A percentile compares a stretch with the other conserved stretches of the same genome.
phyloP scores from a whole-genome alignment of 2,797 vertebrate genomes.

The Cynodonichthys magdalenae region DNA sequence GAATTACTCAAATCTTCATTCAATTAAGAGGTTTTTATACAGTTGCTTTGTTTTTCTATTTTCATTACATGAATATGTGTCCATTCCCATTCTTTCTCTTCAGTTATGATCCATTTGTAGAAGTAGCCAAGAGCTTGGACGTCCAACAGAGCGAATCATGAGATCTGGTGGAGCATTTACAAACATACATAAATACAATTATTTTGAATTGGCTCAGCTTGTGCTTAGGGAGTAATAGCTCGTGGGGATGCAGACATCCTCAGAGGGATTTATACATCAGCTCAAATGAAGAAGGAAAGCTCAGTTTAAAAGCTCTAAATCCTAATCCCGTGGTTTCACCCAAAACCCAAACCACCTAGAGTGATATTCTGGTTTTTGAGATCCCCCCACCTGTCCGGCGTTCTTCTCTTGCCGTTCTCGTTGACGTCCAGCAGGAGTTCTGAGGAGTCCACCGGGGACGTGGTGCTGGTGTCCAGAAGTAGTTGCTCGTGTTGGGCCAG shows the following conservation, averaged over 20 bases:
- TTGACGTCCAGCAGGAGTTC: conserved; percentile 92
- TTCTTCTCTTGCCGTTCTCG: conserved; percentile 87
- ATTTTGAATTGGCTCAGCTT: conserved; percentile 56
- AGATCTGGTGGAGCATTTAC: conserved; percentile 55
- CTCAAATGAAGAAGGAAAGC: conserved; percentile 31
- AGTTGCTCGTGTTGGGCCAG: conserved; percentile 97
- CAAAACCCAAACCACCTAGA: not conserved
- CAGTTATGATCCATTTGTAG: conserved; percentile 71
- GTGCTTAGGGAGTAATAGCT: conserved; percentile 26
- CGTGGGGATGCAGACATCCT: conserved; percentile 37
- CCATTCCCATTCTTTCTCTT: conserved; percentile 37
- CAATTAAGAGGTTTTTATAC: conserved; percentile 8
- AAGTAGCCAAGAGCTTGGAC: conserved; percentile 43
- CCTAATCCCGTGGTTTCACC: too few relatives aligned
- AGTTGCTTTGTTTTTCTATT: conserved; percentile 8
- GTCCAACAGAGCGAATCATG: conserved; percentile 62
- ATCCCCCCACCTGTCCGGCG: conserved; percentile 72
- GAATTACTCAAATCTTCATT: not conserved
- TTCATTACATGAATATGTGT: conserved; percentile 8
- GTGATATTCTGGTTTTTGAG: not conserved
- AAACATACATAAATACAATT: conserved; percentile 40
- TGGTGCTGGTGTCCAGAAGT: conserved; percentile 92
- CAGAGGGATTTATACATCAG: conserved; percentile 62
- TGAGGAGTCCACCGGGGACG: conserved; percentile 92
- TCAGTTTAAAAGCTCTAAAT: too few relatives aligned